Evolutionary conservation across 2,888 invertebrate genomes (phyloP).

Genomic region (Tipula unca): DNA sequence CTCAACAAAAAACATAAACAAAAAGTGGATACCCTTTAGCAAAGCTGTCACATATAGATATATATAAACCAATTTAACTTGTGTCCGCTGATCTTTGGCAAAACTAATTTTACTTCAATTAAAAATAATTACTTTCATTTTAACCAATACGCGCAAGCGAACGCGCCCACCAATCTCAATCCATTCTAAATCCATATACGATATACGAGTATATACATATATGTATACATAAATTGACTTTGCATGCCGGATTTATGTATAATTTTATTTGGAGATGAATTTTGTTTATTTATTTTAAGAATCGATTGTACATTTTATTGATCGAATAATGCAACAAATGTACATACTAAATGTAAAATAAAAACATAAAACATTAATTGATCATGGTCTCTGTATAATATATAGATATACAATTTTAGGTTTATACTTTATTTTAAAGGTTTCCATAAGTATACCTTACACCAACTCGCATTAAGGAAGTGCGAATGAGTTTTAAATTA

Average conservation of each 20-base stretch:
- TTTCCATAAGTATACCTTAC: not conserved
- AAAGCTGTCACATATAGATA: not conserved
- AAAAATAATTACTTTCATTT: not conserved
- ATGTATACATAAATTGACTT: not conserved
- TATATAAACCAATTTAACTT: not conserved
- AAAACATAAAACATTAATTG: not conserved
- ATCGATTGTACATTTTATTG: not conserved
- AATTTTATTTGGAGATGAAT: not conserved
- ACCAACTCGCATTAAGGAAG: not conserved
- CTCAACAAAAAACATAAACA: not conserved
- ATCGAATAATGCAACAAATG: not conserved
- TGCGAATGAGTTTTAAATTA: not conserved
- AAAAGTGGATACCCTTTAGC: not conserved
- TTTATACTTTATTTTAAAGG: not conserved
- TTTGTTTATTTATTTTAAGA: not conserved
- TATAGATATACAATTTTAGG: not conserved
- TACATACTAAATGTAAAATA: no score
- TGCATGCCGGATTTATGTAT: not conserved
- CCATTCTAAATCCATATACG: not conserved
- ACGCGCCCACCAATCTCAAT: not conserved
- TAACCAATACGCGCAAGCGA: not conserved
- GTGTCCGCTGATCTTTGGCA: not conserved
- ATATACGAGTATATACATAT: no score
- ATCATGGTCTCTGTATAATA: not conserved
- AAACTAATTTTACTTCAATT: not conserved